These are phyloP conservation scores for Amaurobius ferox DNA, from an alignment of 2,888 invertebrate genomes.

Conservation along the genomic window DNA sequence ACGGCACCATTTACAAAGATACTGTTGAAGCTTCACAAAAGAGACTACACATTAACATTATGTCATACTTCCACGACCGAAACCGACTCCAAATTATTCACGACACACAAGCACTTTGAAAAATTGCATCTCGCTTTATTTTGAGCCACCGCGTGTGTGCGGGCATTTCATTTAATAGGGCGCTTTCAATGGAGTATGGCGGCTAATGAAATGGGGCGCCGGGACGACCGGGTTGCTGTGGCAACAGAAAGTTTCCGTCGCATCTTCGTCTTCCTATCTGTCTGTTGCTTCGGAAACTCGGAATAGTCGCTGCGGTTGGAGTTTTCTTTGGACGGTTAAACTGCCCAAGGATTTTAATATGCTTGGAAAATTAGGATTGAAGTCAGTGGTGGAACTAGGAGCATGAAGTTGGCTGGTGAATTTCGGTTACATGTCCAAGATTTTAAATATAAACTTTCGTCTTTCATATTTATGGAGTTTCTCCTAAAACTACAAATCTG, in stretches of 20 bases:
- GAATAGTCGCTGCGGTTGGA: not conserved
- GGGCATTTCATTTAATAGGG: slow-evolving; percentile 46
- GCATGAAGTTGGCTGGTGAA: no score
- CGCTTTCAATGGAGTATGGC: slow-evolving; percentile 13
- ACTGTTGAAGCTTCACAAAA: no score
- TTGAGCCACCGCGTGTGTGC: not conserved
- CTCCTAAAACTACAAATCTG: no score
- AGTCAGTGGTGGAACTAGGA: no score
- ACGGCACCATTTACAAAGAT: no score
- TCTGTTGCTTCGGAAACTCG: slow-evolving; percentile 3
- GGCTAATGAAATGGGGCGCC: slow-evolving; percentile 61
- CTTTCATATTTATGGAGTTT: no score
- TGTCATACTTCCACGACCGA: not conserved
- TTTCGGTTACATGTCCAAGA: no score
- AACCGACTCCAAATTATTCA: not conserved
- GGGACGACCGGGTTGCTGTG: slow-evolving; percentile 42
- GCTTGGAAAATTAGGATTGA: no score
- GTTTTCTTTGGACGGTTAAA: no score
- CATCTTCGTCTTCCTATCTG: not conserved
- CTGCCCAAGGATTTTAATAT: no score
- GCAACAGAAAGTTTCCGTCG: slow-evolving; percentile 23
- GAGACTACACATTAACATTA: no score
- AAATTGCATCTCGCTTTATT: not conserved
- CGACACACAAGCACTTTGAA: not conserved
- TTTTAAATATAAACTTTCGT: no score